phyloP scores from a whole-genome alignment of 2,888 invertebrate genomes.

The Pheosia gnoma region DNA sequence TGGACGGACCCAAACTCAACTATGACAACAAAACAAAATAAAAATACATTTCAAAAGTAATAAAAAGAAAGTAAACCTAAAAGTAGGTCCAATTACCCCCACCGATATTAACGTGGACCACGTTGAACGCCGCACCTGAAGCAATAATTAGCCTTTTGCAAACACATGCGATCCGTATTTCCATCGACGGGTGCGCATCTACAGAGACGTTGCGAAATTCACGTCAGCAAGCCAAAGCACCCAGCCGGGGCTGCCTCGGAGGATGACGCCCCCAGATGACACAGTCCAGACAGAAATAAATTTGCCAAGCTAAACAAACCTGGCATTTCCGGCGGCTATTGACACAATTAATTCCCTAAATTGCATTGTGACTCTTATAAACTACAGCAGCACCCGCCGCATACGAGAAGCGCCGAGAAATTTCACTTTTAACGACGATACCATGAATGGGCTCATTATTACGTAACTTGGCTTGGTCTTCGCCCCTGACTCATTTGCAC shows the following conservation, averaged over 20 bases:
- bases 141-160: slow-evolving; percentile 47
- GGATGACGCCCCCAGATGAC: slow-evolving; percentile 79
- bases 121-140: slow-evolving; percentile 1
- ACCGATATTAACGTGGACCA: not conserved
- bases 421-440: slow-evolving; percentile 56
- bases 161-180: slow-evolving; percentile 54
- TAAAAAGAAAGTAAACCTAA: too few relatives aligned
- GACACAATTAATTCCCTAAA: slow-evolving; percentile 66
- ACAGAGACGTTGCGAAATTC: slow-evolving; percentile 63
- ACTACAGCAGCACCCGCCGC: slow-evolving; percentile 17
- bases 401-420: slow-evolving; percentile 30
- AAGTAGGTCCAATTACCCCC: too few relatives aligned
- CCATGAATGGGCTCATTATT: slow-evolving; percentile 73
- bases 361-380: slow-evolving; percentile 18
- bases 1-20: too few relatives aligned
- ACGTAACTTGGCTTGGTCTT: slow-evolving; percentile 66
- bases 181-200: slow-evolving; percentile 54
- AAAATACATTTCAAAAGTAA: too few relatives aligned
- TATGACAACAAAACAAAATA: too few relatives aligned
- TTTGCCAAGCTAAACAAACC: slow-evolving; percentile 79
- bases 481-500: slow-evolving; percentile 67
- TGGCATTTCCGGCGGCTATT: slow-evolving; percentile 75
- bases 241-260: slow-evolving; percentile 54
- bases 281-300: slow-evolving; percentile 77
- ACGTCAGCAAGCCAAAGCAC: slow-evolving; percentile 67